A percentile compares a stretch with the other conserved stretches of the same genome.
Evolutionary conservation across 2,888 invertebrate species (phyloP).

Genomic region (Lamproptera curius): DNA sequence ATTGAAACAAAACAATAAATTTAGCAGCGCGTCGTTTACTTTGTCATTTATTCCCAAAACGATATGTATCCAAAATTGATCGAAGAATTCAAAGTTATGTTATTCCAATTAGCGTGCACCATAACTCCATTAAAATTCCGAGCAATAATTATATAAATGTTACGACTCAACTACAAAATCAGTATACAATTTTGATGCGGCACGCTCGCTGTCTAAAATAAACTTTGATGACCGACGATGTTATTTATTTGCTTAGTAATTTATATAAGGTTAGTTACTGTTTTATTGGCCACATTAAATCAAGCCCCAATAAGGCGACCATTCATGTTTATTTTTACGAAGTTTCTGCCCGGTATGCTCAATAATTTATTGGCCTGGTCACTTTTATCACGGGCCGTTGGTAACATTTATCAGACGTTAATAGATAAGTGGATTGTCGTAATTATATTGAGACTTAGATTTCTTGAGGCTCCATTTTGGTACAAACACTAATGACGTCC

Average conservation of each 20-base stretch:
- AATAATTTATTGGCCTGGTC: conserved; percentile 75
- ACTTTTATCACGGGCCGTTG: conserved; percentile 72
- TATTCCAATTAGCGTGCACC: conserved; percentile 14
- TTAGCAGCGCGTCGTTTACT: too few species aligned
- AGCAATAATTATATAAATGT: conserved; percentile 23
- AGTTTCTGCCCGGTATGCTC: conserved; percentile 73
- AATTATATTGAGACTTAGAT: conserved; percentile 15
- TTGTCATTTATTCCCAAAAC: too few species aligned
- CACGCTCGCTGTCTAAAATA: conserved; percentile 36
- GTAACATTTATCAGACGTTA: conserved; percentile 61
- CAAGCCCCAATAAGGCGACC: conserved; percentile 77
- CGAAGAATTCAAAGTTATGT: too few species aligned
- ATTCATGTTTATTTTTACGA: conserved; percentile 78
- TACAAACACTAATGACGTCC: conserved; percentile 14
- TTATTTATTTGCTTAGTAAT: conserved; percentile 78
- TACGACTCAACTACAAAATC: conserved; percentile 26
- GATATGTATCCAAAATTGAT: too few species aligned
- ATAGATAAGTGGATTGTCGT: conserved; percentile 44
- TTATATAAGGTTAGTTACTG: conserved; percentile 78
- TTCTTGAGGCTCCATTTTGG: conserved; percentile 13
- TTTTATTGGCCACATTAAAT: conserved; percentile 76
- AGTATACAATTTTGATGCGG: conserved; percentile 30
- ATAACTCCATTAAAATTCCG: conserved; percentile 9
- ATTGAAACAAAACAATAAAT: too few species aligned
- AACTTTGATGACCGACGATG: conserved; percentile 70